These are phyloP conservation scores for Hymenopus coronatus DNA, from an alignment of 2,888 invertebrate genomes.

Conservation along the genomic window DNA sequence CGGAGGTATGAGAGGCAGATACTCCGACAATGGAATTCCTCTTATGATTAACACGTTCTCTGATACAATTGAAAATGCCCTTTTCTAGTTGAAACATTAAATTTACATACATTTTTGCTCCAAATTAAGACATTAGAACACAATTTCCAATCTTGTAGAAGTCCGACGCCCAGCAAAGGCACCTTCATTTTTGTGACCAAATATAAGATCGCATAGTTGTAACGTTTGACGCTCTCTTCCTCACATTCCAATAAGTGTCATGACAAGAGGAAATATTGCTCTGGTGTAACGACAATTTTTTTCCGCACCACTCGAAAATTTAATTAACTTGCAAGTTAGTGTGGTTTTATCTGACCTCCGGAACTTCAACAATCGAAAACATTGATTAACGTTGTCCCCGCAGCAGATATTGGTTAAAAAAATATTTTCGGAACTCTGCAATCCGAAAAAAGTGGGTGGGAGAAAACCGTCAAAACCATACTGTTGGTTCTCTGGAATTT, in stretches of 20 bases:
- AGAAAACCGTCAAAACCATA: background rate
- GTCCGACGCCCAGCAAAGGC: background rate
- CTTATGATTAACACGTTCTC: too few relatives aligned
- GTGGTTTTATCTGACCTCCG: background rate
- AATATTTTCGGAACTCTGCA: background rate
- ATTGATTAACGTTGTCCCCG: background rate
- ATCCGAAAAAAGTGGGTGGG: background rate
- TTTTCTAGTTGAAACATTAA: background rate
- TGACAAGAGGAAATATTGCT: background rate
- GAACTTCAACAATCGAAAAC: background rate
- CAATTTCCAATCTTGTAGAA: background rate
- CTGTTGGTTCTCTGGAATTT: background rate
- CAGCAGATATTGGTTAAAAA: background rate
- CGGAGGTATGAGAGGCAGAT: too few relatives aligned
- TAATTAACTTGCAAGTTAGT: slow-evolving; percentile 1
- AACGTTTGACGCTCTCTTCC: background rate
- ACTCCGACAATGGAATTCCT: too few relatives aligned
- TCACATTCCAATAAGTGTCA: background rate
- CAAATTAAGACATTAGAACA: background rate
- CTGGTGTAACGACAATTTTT: background rate
- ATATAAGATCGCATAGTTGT: background rate
- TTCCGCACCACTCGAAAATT: background rate
- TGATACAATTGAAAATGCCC: too few relatives aligned
- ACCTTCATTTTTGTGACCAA: background rate
- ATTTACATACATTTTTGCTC: background rate